Evolutionary conservation across 2,888 invertebrate species (phyloP).

Genomic region (Fragum fragum): DNA sequence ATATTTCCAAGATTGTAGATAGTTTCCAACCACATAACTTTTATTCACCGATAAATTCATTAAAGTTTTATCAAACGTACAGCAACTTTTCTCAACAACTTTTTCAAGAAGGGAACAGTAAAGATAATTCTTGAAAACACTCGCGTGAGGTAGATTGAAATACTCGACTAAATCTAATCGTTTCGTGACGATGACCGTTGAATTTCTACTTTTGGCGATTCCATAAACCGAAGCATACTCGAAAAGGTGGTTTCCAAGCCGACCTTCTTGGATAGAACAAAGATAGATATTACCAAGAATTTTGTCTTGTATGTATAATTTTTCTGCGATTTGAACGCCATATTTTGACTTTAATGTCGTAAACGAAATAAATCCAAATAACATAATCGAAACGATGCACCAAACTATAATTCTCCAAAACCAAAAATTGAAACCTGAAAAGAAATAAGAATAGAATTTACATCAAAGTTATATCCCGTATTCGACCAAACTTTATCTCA

Average conservation of each 20-base stretch:
- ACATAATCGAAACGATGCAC: too few relatives aligned
- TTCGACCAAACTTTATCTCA: too few relatives aligned
- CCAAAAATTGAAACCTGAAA: too few relatives aligned
- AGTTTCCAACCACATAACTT: neutral
- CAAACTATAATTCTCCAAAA: too few relatives aligned
- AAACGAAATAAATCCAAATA: too few relatives aligned
- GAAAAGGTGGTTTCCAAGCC: neutral
- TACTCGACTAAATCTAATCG: neutral
- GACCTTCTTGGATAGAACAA: neutral
- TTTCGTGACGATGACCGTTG: neutral
- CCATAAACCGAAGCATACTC: slow-evolving; percentile 6
- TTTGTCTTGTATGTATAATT: neutral
- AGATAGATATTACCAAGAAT: neutral
- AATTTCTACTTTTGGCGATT: neutral
- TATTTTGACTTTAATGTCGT: neutral
- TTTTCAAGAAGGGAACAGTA: neutral
- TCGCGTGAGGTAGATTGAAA: slow-evolving; percentile 1
- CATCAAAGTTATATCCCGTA: too few relatives aligned
- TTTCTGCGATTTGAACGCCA: neutral
- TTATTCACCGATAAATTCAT: neutral
- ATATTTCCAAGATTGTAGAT: slow-evolving; percentile 21
- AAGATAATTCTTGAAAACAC: neutral
- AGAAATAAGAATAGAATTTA: too few relatives aligned
- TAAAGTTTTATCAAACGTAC: neutral
- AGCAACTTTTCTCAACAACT: too few relatives aligned